Base-by-base conservation (phyloP, 64 coral and sea anemone genomes). In the Stichodactyla helianthus region DNA sequence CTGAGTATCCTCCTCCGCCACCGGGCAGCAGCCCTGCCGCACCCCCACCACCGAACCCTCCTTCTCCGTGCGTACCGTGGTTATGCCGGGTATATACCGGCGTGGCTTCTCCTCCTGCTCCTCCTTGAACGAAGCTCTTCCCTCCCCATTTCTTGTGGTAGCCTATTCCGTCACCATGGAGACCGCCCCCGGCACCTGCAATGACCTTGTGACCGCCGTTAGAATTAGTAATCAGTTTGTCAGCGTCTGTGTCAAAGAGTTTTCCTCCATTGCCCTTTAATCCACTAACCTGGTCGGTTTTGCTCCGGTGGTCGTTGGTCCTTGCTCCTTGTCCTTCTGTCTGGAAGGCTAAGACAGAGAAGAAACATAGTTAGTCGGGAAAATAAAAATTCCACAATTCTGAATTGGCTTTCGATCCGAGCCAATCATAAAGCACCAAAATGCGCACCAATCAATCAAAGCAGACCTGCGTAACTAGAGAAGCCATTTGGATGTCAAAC, bases 41-140 rank as follows among this genome's bases (percentile, higher is more conserved):
- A 18, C 96, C 96, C 59, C 96, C 96, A 27, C 96, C 96, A 81
- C 96, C 96, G 79, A 98, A 98, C 10, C 96, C 96, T 82, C 96
- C 96, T 76, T 87, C 85, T 59, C 92, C 93, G 22, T 52, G 44
- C 44, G 78, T 80, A 23, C 90, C 90, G 59, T 98, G 93, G 6
- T 54, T 51, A 68, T 90, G 82, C 10, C 56, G 55, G 16, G 62
- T 85, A 50, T 84, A 86, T 2, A 62, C 79, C n/a, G 89, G 86
- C 22, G 53, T 55, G 11, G 93, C 87, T 88, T 94, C 87, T 61
- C 96, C 96, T 16, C 96, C 96, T 70, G 71, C 77, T 2, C 96
- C 96, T 4, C 96, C 96, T 53, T 92, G 85, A 35, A 85, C 50
- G 59, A 92, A 95, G 65, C 93, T 87, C 86, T 95, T 92, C 50